These are phyloP conservation scores for Aspiorhynchus laticeps DNA, from an alignment of 2,113 vertebrate species.

Conservation along the genomic window DNA sequence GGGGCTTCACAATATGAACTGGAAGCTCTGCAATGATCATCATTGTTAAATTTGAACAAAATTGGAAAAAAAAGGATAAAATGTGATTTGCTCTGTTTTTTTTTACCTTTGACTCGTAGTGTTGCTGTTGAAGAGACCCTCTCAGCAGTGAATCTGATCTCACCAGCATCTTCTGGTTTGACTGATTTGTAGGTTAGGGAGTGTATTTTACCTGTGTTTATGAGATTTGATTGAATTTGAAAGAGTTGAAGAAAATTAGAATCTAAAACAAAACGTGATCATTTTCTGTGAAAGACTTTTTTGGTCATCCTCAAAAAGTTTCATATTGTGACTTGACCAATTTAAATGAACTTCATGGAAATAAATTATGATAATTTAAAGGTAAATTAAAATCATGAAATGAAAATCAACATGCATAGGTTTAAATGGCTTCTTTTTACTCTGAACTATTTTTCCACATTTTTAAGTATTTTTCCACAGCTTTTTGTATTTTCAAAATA, in stretches of 20 bases:
- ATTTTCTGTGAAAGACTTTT: not conserved
- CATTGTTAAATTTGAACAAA: not conserved
- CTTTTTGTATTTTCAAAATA: not conserved
- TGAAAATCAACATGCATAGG: no score
- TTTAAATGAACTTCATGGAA: not conserved
- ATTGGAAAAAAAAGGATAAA: not conserved
- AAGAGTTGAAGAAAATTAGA: not conserved
- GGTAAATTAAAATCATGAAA: not conserved
- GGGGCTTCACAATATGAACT: constrained; percentile 85
- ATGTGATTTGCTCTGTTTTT: not conserved
- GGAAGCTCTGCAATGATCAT: constrained; percentile 82
- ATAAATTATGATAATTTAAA: not conserved
- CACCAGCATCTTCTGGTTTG: constrained; percentile 83
- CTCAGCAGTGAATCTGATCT: constrained; percentile 90
- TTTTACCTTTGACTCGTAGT: constrained; percentile 86
- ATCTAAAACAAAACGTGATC: not conserved
- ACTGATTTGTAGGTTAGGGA: constrained; percentile 78
- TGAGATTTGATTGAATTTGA: not conserved
- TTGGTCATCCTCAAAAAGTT: not conserved
- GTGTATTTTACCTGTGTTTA: constrained; percentile 81
- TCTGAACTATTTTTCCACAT: no score
- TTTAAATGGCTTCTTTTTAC: no score
- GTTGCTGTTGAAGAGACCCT: constrained; percentile 84
- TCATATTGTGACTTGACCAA: not conserved
- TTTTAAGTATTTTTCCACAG: not conserved